Evolutionary conservation across 2,113 vertebrate genomes (phyloP).

Genomic region (Brachypodius melanocephalos): DNA sequence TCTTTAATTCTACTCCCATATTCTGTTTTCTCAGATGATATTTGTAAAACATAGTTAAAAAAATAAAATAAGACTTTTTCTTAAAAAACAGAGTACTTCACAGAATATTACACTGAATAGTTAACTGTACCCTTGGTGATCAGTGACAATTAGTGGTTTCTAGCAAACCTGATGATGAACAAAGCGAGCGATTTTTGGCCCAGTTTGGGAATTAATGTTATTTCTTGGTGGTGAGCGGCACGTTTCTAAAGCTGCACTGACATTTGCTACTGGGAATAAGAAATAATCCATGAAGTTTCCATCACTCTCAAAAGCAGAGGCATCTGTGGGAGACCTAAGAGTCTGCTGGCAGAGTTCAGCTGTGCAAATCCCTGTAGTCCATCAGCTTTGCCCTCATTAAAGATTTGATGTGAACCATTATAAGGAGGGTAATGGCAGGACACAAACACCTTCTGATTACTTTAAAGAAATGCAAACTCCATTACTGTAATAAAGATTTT

Average conservation of each 20-base stretch:
- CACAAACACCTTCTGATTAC: constrained; percentile 21
- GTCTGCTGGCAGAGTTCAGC: constrained; percentile 30
- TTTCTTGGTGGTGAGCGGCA: neutral
- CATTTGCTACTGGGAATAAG: constrained; percentile 37
- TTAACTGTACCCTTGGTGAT: neutral
- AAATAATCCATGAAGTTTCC: constrained; percentile 65
- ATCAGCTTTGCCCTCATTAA: constrained; percentile 59
- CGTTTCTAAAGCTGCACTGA: constrained; percentile 4
- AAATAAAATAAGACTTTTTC: neutral
- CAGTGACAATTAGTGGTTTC: neutral
- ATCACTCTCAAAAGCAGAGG: constrained; percentile 54
- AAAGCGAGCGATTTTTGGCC: neutral
- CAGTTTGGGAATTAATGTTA: neutral
- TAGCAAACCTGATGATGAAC: neutral
- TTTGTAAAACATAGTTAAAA: neutral
- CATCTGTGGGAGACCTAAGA: constrained; percentile 30
- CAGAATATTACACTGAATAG: neutral
- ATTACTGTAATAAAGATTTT: constrained; percentile 39
- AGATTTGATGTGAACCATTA: constrained; percentile 39
- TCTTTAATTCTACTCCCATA: neutral
- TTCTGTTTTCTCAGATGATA: neutral
- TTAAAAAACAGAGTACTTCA: neutral
- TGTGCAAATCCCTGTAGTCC: constrained; percentile 21
- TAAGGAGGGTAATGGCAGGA: neutral
- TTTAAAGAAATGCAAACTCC: constrained; percentile 31